Conservation (phyloP, 1,140 invertebrate genomes). For the Nylanderia fulva region DNA sequence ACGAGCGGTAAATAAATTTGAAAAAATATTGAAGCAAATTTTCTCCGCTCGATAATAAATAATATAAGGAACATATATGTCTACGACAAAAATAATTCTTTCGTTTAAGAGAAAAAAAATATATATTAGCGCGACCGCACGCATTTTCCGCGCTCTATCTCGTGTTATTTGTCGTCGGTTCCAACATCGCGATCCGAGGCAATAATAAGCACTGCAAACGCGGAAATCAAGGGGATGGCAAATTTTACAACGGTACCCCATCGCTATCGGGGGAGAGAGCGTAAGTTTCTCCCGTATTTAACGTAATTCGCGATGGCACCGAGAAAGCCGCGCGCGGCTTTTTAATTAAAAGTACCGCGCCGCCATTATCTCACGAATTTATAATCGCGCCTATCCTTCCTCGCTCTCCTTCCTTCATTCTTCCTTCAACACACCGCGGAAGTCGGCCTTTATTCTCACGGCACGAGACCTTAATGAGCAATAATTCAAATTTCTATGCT, state of each 20-base stretch:
- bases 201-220: not conserved
- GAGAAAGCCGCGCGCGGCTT: conserved; percentile 64
- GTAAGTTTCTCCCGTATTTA: conserved; percentile 72
- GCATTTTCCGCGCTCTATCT: not conserved
- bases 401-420: conserved; percentile 19
- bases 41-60: not conserved
- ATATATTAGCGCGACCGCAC: not conserved
- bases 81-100: not conserved
- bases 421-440: conserved; percentile 45
- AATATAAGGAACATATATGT: too few species aligned
- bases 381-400: conserved; percentile 75
- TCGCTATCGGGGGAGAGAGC: not conserved
- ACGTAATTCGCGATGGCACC: conserved; percentile 77
- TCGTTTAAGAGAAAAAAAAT: not conserved
- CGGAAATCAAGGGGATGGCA: conserved; percentile 15
- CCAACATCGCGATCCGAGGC: not conserved
- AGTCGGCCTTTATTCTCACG: conserved; percentile 73
- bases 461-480: conserved; percentile 74
- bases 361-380: conserved; percentile 82
- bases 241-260: conserved; percentile 52
- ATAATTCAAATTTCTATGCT: conserved; percentile 77
- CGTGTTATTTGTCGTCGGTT: not conserved
- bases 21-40: not conserved
- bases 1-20: not conserved
- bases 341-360: conserved; percentile 83